These are phyloP conservation scores for Protodeltote pygarga DNA, from an alignment of 2,888 invertebrate species.

Conservation along the genomic window DNA sequence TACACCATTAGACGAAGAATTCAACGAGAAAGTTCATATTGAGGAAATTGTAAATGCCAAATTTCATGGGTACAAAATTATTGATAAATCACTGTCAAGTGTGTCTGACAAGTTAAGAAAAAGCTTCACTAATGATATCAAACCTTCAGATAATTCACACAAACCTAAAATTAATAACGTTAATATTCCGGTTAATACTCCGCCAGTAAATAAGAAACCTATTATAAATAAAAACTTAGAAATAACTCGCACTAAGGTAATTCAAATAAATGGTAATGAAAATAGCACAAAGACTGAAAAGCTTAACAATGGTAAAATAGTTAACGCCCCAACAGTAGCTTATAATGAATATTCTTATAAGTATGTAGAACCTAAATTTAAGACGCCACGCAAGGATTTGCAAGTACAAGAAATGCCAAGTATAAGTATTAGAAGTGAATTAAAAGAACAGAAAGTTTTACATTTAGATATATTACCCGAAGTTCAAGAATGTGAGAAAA, in stretches of 20 bases:
- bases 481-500: slow-evolving; percentile 40
- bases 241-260: slow-evolving; percentile 65
- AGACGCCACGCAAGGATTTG: slow-evolving; percentile 56
- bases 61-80: slow-evolving; percentile 77
- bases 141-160: slow-evolving; percentile 24
- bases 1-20: slow-evolving; percentile 78
- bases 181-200: slow-evolving; percentile 54
- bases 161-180: slow-evolving; percentile 32
- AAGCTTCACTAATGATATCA: slow-evolving; percentile 18
- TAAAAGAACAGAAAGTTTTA: slow-evolving; percentile 82
- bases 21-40: slow-evolving; percentile 81
- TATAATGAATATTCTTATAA: slow-evolving; percentile 74
- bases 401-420: slow-evolving; percentile 82
- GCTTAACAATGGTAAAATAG: slow-evolving; percentile 57
- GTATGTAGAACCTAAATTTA: slow-evolving; percentile 62
- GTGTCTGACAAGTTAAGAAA: slow-evolving; percentile 46
- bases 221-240: slow-evolving; percentile 62
- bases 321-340: slow-evolving; percentile 59
- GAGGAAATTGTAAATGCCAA: slow-evolving; percentile 83
- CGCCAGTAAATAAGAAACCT: slow-evolving; percentile 54
- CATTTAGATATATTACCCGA: slow-evolving; percentile 81
- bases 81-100: slow-evolving; percentile 53
- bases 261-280: slow-evolving; percentile 68
- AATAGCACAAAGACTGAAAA: slow-evolving; percentile 52
- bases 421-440: slow-evolving; percentile 82